phyloP scores from a whole-genome alignment of 2,113 vertebrate genomes.

The Phodopus roborovskii region DNA sequence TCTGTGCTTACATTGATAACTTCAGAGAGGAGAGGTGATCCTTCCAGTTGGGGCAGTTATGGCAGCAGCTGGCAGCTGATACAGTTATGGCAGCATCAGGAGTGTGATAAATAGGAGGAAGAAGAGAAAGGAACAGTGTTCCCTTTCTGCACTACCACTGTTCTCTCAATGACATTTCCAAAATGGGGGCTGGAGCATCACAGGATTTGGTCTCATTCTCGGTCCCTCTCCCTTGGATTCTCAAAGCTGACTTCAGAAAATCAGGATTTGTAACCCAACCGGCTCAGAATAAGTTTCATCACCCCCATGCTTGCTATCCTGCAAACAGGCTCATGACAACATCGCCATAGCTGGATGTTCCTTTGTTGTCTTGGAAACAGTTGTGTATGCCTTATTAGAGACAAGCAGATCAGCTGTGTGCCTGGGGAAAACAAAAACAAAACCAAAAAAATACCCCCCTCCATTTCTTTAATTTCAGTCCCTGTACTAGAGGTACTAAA shows the following conservation, averaged over 20 bases:
- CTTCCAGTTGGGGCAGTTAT: not conserved
- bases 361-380: constrained; percentile 74
- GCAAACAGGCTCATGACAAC: not conserved
- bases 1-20: not conserved
- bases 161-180: constrained; percentile 38
- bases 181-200: not conserved
- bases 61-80: not conserved
- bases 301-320: not conserved
- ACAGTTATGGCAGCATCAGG: not conserved
- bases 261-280: not conserved
- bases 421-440: not conserved
- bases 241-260: not conserved
- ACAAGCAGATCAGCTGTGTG: not conserved
- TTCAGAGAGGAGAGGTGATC: not conserved
- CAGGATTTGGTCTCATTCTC: not conserved
- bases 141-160: not conserved
- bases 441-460: not conserved
- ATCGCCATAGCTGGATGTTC: constrained; percentile 10
- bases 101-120: not conserved
- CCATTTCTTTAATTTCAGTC: constrained; percentile 45
- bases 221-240: not conserved
- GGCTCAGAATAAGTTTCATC: not conserved
- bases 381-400: constrained; percentile 67
- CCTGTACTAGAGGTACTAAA: not conserved
- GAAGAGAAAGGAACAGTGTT: not conserved